phyloP scores from a whole-genome alignment of 2,797 vertebrate species.

The Mallotus villosus region DNA sequence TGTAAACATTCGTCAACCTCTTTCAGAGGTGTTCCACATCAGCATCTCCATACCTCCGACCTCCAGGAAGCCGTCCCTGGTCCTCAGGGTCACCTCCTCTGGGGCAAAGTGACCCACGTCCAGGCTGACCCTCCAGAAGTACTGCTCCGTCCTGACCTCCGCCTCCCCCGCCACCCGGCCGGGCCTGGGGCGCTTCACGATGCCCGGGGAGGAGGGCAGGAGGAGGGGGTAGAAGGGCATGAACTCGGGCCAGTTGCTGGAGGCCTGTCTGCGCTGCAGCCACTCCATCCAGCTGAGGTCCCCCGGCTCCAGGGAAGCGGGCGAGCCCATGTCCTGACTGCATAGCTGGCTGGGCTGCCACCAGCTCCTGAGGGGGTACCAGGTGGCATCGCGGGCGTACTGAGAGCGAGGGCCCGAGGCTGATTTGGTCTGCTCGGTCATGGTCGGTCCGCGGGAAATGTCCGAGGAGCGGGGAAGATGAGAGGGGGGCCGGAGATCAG shows the following conservation, averaged over 20 bases:
- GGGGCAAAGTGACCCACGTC: constrained; percentile 75
- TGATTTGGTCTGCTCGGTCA: constrained; percentile 40
- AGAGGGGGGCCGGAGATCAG: not conserved
- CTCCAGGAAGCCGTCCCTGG: constrained; percentile 68
- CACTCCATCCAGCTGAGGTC: constrained; percentile 60
- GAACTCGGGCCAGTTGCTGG: constrained; percentile 62
- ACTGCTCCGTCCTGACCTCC: constrained; percentile 44
- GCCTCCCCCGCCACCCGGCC: constrained; percentile 41
- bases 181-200: constrained; percentile 29
- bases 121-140: constrained; percentile 73
- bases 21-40: no score
- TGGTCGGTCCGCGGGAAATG: constrained; percentile 31
- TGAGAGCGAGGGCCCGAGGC: constrained; percentile 33
- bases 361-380: constrained; percentile 61
- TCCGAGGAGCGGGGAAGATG: not conserved
- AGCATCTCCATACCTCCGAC: constrained; percentile 64
- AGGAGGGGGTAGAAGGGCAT: constrained; percentile 47
- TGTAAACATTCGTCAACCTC: no score
- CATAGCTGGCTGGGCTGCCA: constrained; percentile 58
- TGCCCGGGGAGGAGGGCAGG: constrained; percentile 53
- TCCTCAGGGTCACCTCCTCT: constrained; percentile 67
- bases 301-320: constrained; percentile 58
- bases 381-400: constrained; percentile 32
- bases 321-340: constrained; percentile 65
- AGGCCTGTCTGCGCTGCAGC: constrained; percentile 59